phyloP scores from a whole-genome alignment of 2,888 invertebrate genomes.

The Ypsolopha sequella region DNA sequence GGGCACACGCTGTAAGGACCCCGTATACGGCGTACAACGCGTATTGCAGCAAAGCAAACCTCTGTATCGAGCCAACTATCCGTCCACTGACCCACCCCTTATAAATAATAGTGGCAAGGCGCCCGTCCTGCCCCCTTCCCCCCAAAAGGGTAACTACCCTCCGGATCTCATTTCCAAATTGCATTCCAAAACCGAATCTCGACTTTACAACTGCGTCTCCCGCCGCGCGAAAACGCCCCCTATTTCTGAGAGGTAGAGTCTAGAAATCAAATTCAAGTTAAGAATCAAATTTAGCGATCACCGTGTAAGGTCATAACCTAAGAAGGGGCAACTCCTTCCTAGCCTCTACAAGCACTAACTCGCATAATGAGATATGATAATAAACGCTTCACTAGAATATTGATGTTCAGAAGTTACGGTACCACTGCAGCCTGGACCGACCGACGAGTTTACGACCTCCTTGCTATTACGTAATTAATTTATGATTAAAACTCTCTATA shows the following conservation, averaged over 20 bases:
- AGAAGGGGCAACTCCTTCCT: slow-evolving; percentile 38
- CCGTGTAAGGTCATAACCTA: slow-evolving; percentile 53
- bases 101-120: slow-evolving; percentile 69
- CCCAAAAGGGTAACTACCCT: slow-evolving; percentile 57
- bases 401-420: slow-evolving; percentile 62
- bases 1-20: slow-evolving; percentile 17
- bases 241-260: slow-evolving; percentile 22
- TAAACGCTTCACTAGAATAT: slow-evolving; percentile 67
- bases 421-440: slow-evolving; percentile 33
- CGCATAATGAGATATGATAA: slow-evolving; percentile 72
- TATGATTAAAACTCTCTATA: slow-evolving; percentile 8
- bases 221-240: slow-evolving; percentile 22
- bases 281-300: slow-evolving; percentile 37
- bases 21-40: neutral
- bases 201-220: slow-evolving; percentile 42
- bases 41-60: slow-evolving; percentile 8
- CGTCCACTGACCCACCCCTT: slow-evolving; percentile 63
- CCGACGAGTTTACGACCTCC: slow-evolving; percentile 36
- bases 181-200: slow-evolving; percentile 64
- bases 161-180: slow-evolving; percentile 70
- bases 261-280: slow-evolving; percentile 17
- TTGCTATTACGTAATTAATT: slow-evolving; percentile 22
- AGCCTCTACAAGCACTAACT: slow-evolving; percentile 62
- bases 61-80: slow-evolving; percentile 40
- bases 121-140: slow-evolving; percentile 30